These are phyloP conservation scores for Pollenia angustigena DNA, from an alignment of 2,888 invertebrate species.

Conservation along the genomic window DNA sequence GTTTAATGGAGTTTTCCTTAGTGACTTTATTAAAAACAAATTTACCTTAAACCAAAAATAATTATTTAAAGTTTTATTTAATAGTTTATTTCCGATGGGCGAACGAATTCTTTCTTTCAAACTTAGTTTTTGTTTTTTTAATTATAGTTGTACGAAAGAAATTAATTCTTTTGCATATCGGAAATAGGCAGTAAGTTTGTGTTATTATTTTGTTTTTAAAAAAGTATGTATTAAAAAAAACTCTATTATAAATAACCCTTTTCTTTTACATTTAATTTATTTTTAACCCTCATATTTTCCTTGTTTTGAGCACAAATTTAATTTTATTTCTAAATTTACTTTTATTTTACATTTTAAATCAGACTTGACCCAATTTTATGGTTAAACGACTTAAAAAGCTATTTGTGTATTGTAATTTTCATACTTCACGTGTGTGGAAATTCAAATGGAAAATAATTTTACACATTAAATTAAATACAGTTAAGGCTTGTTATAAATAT, in stretches of 20 bases:
- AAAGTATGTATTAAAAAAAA: too few relatives aligned
- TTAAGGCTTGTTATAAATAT: constrained; percentile 1
- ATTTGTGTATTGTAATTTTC: not conserved
- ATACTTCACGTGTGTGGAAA: constrained; percentile 30
- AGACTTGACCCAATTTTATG: constrained; percentile 39
- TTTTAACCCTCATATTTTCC: not conserved
- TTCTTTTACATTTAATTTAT: not conserved
- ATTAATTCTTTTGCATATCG: too few relatives aligned
- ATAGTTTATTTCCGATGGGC: too few relatives aligned
- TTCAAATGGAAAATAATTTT: constrained; percentile 38
- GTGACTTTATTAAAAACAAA: not conserved
- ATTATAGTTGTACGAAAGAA: too few relatives aligned
- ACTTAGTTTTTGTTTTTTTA: too few relatives aligned
- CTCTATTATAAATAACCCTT: too few relatives aligned
- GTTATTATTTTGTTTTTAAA: too few relatives aligned
- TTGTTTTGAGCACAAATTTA: not conserved
- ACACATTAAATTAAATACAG: constrained; percentile 26
- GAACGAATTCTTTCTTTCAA: too few relatives aligned
- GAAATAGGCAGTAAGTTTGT: too few relatives aligned
- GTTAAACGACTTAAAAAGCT: not conserved
- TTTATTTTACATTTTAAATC: constrained; percentile 20
- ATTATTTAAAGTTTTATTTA: not conserved
- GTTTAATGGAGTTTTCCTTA: not conserved
- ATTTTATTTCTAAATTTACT: constrained; percentile 2
- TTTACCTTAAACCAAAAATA: too few relatives aligned